These are phyloP conservation scores for Mionectes macconnelli DNA, from an alignment of 2,113 vertebrate species.

Conservation along the genomic window DNA sequence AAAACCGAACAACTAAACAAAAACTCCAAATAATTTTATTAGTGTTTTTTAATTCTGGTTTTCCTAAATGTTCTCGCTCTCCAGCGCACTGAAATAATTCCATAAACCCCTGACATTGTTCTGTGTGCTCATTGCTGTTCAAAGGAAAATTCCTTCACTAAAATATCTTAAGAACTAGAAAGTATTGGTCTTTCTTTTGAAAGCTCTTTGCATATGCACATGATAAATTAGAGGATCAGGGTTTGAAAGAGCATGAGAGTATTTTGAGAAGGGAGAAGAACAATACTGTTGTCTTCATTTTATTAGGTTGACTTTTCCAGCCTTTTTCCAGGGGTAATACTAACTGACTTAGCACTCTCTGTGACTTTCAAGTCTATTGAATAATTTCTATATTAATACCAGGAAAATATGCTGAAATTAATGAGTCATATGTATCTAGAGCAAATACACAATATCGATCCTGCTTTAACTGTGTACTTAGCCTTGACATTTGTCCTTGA, in stretches of 20 bases:
- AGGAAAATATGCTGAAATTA: constrained; percentile 44
- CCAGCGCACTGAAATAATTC: not conserved
- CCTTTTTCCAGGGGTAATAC: not conserved
- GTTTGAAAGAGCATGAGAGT: not conserved
- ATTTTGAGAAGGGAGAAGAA: not conserved
- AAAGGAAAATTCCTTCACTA: not conserved
- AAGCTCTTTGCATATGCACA: fast-evolving
- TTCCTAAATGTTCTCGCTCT: not conserved
- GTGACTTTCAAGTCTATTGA: not conserved
- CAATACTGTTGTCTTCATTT: not conserved
- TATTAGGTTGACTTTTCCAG: not conserved
- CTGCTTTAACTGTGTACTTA: constrained; percentile 38
- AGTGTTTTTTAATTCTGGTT: not conserved
- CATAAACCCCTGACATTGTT: not conserved
- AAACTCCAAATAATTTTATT: not conserved
- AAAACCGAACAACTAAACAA: not conserved
- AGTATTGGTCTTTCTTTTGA: not conserved
- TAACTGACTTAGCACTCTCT: not conserved
- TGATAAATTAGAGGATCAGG: not conserved
- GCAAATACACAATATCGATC: constrained; percentile 51
- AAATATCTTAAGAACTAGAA: not conserved
- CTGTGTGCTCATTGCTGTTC: not conserved
- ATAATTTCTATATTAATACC: not conserved
- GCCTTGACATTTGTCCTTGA: constrained; percentile 68
- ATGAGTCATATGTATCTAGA: not conserved